phyloP scores from a whole-genome alignment of 1,140 invertebrate genomes.

The Drosophila repletoides region DNA sequence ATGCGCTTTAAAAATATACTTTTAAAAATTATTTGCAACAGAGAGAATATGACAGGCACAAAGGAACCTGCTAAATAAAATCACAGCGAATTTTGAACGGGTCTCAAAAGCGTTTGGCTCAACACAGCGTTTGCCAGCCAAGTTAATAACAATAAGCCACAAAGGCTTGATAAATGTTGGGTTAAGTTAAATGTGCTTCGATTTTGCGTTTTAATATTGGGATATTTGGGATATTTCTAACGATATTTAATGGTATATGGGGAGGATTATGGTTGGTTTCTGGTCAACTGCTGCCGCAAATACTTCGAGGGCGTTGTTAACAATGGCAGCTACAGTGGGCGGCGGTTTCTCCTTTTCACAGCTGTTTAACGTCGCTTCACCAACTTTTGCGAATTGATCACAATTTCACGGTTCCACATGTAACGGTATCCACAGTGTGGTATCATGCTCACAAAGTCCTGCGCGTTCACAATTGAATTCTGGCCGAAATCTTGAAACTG shows the following conservation, averaged over 20 bases:
- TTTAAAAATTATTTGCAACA: constrained; percentile 44
- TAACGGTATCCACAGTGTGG: constrained; percentile 90
- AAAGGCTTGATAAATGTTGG: not conserved
- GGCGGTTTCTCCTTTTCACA: not conserved
- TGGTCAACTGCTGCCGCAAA: constrained; percentile 74
- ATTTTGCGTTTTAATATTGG: not conserved
- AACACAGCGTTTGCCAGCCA: constrained; percentile 7
- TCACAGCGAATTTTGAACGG: constrained; percentile 47
- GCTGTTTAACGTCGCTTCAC: constrained; percentile 89
- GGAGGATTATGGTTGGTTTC: constrained; percentile 14
- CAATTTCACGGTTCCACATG: constrained; percentile 94
- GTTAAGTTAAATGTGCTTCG: constrained; percentile 1
- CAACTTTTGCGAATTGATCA: constrained; percentile 94
- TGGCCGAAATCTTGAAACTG: constrained; percentile 6
- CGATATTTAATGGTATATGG: not conserved
- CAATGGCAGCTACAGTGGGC: constrained; percentile 18
- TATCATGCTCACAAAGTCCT: constrained; percentile 83
- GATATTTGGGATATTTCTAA: not conserved
- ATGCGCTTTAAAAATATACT: constrained; percentile 43
- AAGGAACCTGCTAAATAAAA: constrained; percentile 25
- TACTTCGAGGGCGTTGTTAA: constrained; percentile 32
- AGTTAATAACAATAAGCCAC: constrained; percentile 19
- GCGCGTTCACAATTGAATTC: constrained; percentile 39
- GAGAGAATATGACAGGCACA: constrained; percentile 26
- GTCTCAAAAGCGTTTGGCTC: constrained; percentile 26